Evolutionary conservation across 2,797 vertebrate genomes (phyloP).

Genomic region (Hoplostethus mediterraneus): DNA sequence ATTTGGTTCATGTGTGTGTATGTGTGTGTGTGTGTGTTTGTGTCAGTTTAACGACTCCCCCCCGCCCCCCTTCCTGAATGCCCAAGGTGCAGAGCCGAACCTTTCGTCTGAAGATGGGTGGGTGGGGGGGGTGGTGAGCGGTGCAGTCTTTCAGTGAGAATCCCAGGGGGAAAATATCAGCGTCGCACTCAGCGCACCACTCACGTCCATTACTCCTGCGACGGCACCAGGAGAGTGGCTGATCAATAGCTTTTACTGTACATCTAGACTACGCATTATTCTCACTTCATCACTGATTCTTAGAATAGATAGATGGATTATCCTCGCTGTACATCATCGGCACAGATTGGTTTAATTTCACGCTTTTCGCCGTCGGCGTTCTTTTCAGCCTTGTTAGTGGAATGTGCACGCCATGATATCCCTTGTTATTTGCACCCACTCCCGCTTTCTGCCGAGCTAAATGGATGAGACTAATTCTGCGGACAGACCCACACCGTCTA

Average conservation of each 20-base stretch:
- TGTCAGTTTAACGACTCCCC: slow-evolving; percentile 31
- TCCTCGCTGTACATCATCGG: slow-evolving; percentile 42
- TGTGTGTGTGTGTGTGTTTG: slow-evolving; percentile 26
- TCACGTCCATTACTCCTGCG: slow-evolving; percentile 62
- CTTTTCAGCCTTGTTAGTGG: slow-evolving; percentile 46
- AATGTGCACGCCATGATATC: slow-evolving; percentile 50
- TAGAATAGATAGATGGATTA: slow-evolving; percentile 55
- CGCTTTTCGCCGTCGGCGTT: slow-evolving; percentile 30
- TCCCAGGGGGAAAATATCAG: slow-evolving; percentile 37
- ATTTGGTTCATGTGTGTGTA: slow-evolving; percentile 68
- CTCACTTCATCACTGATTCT: slow-evolving; percentile 50
- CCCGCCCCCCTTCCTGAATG: not conserved
- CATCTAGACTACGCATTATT: slow-evolving; percentile 52
- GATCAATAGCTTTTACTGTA: slow-evolving; percentile 76
- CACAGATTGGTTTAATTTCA: slow-evolving; percentile 37
- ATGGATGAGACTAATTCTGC: slow-evolving; percentile 74
- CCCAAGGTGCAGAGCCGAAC: slow-evolving; percentile 34
- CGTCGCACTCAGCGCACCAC: slow-evolving; percentile 48
- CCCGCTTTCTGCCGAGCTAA: slow-evolving; percentile 64
- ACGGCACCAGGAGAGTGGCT: slow-evolving; percentile 53
- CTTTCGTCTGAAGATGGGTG: slow-evolving; percentile 10
- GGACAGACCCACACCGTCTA: slow-evolving; percentile 66
- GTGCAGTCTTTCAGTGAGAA: slow-evolving; percentile 31
- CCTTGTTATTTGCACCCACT: slow-evolving; percentile 61
- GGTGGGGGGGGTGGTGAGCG: slow-evolving; percentile 21